Percentiles rank a stretch among this genome's conserved stretches.
Conservation (phyloP, 2,113 vertebrate species). For the Seriola quinqueradiata region DNA sequence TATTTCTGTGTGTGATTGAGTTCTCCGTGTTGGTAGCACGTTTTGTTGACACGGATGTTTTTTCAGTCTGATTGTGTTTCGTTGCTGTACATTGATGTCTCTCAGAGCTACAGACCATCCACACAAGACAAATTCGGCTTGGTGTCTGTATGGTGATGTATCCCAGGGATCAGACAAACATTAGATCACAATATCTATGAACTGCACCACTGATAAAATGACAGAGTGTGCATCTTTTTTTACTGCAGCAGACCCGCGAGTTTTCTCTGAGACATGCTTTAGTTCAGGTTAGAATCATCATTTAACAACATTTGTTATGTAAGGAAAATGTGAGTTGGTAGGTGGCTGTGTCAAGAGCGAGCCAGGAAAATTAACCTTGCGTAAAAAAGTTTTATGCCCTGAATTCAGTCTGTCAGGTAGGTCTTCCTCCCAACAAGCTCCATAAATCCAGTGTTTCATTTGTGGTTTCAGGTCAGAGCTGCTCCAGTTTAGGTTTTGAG, state of each 20-base stretch:
- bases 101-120: not conserved
- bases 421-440: slow-evolving; percentile 24
- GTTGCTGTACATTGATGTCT: not conserved
- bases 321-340: not conserved
- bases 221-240: not conserved
- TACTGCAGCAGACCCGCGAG: not conserved
- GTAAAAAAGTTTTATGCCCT: not conserved
- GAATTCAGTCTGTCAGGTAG: slow-evolving; percentile 24
- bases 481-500: slow-evolving; percentile 49
- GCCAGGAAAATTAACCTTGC: not conserved
- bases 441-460: slow-evolving; percentile 13
- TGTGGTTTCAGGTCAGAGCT: slow-evolving; percentile 57
- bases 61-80: not conserved
- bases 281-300: not conserved
- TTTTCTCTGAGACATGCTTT: not conserved
- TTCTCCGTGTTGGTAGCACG: not conserved
- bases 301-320: not conserved
- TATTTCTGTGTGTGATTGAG: not conserved
- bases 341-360: not conserved
- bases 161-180: no score
- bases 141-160: not conserved
- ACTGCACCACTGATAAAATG: no score
- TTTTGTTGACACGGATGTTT: not conserved
- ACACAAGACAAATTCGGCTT: not conserved
- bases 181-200: no score